phyloP scores from a whole-genome alignment of 2,113 vertebrate species.

The Spea bombifrons region DNA sequence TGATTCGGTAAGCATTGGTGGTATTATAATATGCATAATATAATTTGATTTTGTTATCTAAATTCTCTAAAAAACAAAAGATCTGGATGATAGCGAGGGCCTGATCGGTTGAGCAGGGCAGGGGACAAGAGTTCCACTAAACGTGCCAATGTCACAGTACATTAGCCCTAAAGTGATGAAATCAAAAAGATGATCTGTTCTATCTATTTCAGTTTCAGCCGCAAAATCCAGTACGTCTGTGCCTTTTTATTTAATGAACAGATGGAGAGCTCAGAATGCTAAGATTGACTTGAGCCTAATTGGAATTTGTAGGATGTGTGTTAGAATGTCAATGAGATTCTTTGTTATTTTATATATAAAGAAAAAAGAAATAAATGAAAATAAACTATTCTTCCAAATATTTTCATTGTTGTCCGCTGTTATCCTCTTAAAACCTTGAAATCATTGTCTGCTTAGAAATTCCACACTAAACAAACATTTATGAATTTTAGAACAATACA shows the following conservation, averaged over 20 bases:
- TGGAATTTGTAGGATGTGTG: slow-evolving; percentile 4
- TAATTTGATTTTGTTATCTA: neutral
- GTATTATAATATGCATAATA: neutral
- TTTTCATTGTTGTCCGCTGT: too few relatives aligned
- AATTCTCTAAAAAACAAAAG: neutral
- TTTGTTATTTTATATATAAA: slow-evolving; percentile 1
- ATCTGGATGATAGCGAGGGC: neutral
- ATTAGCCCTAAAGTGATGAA: neutral
- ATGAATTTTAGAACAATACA: too few relatives aligned
- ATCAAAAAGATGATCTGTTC: slow-evolving; percentile 8
- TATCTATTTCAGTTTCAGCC: slow-evolving; percentile 3
- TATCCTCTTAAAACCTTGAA: too few relatives aligned
- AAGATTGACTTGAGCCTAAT: slow-evolving; percentile 10
- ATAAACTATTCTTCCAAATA: too few relatives aligned
- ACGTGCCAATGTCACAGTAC: neutral
- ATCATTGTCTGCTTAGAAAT: too few relatives aligned
- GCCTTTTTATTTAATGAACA: slow-evolving; percentile 16
- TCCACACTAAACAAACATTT: too few relatives aligned
- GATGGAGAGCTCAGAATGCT: slow-evolving; percentile 1
- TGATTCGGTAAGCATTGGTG: too few relatives aligned
- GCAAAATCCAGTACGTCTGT: neutral
- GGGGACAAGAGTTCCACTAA: neutral
- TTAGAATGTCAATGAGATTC: slow-evolving; percentile 9
- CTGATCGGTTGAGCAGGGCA: neutral
- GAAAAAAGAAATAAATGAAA: neutral